These are phyloP conservation scores for Lutjanus argentimaculatus DNA, from an alignment of 2,797 vertebrate genomes.

Conservation along the genomic window DNA sequence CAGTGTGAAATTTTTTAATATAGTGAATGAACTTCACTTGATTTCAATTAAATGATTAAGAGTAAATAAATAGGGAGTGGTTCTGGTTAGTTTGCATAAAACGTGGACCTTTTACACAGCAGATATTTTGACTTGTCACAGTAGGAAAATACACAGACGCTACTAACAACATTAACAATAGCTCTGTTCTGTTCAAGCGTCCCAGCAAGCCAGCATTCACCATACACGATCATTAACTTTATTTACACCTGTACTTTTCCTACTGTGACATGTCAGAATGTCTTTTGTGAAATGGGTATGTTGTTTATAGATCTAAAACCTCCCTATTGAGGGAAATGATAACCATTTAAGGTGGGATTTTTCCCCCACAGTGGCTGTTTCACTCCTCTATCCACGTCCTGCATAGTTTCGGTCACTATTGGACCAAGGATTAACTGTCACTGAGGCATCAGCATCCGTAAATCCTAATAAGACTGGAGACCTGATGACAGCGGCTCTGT, in stretches of 20 bases:
- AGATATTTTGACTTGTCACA: too few species aligned
- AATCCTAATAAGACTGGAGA: constrained; percentile 18
- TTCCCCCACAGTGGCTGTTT: background rate
- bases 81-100: background rate
- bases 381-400: background rate
- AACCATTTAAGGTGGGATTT: constrained; percentile 5
- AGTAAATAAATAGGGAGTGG: too few species aligned
- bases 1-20: background rate
- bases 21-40: background rate
- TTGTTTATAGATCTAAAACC: background rate
- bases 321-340: background rate
- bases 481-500: constrained; percentile 34
- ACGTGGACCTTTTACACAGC: background rate
- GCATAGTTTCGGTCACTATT: background rate
- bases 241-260: constrained; percentile 11
- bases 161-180: background rate
- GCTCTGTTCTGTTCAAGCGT: background rate
- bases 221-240: background rate
- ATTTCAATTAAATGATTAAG: background rate
- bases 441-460: constrained; percentile 8
- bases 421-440: constrained; percentile 26
- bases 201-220: background rate
- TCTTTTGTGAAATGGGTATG: background rate
- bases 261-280: background rate
- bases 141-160: background rate